A percentile compares a stretch with the other conserved stretches of the same genome.
Evolutionary conservation across 2,113 vertebrate species (phyloP).

Genomic region (Brachirus orientalis): DNA sequence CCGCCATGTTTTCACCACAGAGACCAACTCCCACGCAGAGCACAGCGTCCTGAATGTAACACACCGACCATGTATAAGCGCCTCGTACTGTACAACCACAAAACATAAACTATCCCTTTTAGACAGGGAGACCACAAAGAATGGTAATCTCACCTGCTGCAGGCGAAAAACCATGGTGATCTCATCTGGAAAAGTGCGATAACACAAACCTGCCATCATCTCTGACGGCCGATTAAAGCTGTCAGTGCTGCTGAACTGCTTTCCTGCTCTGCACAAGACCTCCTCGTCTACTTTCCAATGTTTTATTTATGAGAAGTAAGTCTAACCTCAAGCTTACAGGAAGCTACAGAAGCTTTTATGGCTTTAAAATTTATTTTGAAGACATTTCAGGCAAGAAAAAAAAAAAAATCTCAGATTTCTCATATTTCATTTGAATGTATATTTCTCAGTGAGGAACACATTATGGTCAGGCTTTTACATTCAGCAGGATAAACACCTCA

Average conservation of each 20-base stretch:
- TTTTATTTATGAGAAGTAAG: background rate
- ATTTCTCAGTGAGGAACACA: background rate
- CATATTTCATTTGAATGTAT: background rate
- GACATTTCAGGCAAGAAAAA: too few species aligned
- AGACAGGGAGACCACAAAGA: background rate
- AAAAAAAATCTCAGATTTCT: background rate
- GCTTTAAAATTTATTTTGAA: too few species aligned
- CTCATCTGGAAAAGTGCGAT: constrained; percentile 2
- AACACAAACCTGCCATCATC: background rate
- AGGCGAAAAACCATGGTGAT: background rate
- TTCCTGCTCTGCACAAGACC: too few species aligned
- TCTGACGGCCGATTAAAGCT: background rate
- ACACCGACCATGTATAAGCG: too few species aligned
- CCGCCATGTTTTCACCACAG: too few species aligned
- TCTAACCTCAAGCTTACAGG: background rate
- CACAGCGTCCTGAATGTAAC: too few species aligned
- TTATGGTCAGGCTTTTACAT: background rate
- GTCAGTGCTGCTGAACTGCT: background rate
- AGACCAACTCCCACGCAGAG: too few species aligned
- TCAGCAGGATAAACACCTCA: constrained; percentile 1
- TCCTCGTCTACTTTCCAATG: too few species aligned
- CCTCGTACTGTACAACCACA: too few species aligned
- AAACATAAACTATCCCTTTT: too few species aligned
- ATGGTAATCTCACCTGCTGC: background rate
- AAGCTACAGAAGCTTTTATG: background rate